These are phyloP conservation scores for Poeciliopsis turneri DNA, from an alignment of 2,797 vertebrate species.

Conservation along the genomic window DNA sequence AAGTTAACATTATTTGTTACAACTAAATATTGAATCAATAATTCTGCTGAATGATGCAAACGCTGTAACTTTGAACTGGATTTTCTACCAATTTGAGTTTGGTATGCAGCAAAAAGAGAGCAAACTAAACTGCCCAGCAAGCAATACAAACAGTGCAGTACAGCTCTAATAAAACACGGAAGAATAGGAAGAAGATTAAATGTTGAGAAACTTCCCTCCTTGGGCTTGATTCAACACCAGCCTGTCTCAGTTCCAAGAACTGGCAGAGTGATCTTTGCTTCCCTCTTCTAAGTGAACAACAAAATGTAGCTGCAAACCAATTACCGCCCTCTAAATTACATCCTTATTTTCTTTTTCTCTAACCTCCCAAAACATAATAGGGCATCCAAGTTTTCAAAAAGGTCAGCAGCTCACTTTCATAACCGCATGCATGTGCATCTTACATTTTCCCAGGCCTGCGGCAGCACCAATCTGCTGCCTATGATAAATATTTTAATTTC, in stretches of 20 bases:
- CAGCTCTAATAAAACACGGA: slow-evolving; percentile 13
- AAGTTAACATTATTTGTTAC: not conserved
- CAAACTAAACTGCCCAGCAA: slow-evolving; percentile 24
- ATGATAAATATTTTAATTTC: slow-evolving; percentile 67
- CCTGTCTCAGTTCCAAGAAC: slow-evolving; percentile 27
- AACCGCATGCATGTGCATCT: slow-evolving; percentile 27
- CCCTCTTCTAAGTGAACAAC: slow-evolving; percentile 28
- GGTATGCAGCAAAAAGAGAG: slow-evolving; percentile 27
- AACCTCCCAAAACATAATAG: slow-evolving; percentile 35
- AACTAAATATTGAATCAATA: not conserved
- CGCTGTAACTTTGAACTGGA: not conserved
- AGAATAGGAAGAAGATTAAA: slow-evolving; percentile 46
- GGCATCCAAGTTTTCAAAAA: slow-evolving; percentile 15
- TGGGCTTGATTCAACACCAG: slow-evolving; percentile 13
- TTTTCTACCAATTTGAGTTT: not conserved
- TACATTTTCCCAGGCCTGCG: slow-evolving; percentile 42
- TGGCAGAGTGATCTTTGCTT: slow-evolving; percentile 30
- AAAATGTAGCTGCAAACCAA: slow-evolving; percentile 52
- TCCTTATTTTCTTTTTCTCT: slow-evolving; percentile 37
- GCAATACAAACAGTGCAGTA: slow-evolving; percentile 34
- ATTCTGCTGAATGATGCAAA: not conserved
- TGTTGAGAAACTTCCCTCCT: slow-evolving; percentile 27
- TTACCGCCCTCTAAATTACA: slow-evolving; percentile 57
- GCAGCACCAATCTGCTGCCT: slow-evolving; percentile 47
- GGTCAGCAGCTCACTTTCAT: slow-evolving; percentile 23